A percentile compares a stretch with the other conserved stretches of the same genome.
phyloP scores from a whole-genome alignment of 1,140 invertebrate species.

The Copidosoma floridanum region DNA sequence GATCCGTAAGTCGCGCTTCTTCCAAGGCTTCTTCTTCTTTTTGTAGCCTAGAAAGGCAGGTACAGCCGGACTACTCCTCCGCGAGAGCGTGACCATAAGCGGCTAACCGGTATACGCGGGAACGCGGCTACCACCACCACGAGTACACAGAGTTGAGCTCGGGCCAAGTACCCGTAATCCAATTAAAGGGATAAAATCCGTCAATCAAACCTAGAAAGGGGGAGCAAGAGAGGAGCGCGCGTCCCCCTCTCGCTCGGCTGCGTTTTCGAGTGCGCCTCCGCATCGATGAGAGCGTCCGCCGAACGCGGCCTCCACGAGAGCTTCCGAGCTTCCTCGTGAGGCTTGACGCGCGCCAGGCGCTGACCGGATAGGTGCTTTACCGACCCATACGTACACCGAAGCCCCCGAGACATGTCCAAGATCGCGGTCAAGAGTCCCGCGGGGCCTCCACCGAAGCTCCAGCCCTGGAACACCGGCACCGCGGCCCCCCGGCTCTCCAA shows the following conservation, averaged over 20 bases:
- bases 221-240: too few relatives aligned
- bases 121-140: too few relatives aligned
- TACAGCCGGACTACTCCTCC: too few relatives aligned
- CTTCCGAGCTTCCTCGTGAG: too few relatives aligned
- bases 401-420: background rate
- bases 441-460: background rate
- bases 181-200: constrained; percentile 20
- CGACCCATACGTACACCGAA: too few relatives aligned
- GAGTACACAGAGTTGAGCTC: too few relatives aligned
- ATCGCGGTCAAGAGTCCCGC: constrained; percentile 6
- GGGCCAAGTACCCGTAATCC: too few relatives aligned
- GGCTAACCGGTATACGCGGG: constrained; percentile 11
- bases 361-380: too few relatives aligned
- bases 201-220: too few relatives aligned
- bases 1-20: too few relatives aligned
- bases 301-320: background rate
- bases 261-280: background rate
- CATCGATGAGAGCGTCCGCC: constrained; percentile 3
- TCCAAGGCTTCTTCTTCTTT: constrained; percentile 1
- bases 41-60: constrained; percentile 2
- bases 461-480: constrained; percentile 6
- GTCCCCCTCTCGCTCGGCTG: too few relatives aligned
- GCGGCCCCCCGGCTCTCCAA: constrained; percentile 39
- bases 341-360: too few relatives aligned
- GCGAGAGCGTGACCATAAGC: constrained; percentile 6